Conservation (phyloP, 1,140 invertebrate genomes). For the Rhyzopertha dominica region DNA sequence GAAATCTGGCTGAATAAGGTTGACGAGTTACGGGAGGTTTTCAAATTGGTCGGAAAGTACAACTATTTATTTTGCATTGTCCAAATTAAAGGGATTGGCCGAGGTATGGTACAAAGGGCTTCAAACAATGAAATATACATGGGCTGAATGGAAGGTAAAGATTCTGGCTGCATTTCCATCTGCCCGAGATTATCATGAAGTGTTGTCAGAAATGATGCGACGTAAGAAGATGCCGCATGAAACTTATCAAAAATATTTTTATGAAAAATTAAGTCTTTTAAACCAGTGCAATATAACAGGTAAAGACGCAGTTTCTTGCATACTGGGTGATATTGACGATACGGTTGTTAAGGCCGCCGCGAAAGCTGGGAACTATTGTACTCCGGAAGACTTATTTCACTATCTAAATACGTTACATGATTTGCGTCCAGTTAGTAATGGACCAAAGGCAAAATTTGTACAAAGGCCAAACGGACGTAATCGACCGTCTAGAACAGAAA, state of each 20-base stretch:
- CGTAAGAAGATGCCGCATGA: conserved; percentile 22
- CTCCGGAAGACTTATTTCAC: neutral
- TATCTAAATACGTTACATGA: too few species aligned
- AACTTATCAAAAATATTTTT: conserved; percentile 30
- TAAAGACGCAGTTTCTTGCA: conserved; percentile 31
- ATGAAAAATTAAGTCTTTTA: conserved; percentile 30
- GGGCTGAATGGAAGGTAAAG: conserved; percentile 23
- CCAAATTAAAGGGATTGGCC: conserved; percentile 17
- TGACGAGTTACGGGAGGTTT: conserved; percentile 15
- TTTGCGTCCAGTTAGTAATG: too few species aligned
- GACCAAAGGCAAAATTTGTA: too few species aligned
- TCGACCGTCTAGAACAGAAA: too few species aligned
- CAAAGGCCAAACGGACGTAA: too few species aligned
- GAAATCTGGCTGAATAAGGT: too few species aligned
- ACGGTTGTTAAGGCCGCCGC: neutral
- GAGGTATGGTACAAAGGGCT: conserved; percentile 25
- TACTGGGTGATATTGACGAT: conserved; percentile 25
- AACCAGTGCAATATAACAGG: conserved; percentile 30
- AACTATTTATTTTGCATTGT: conserved; percentile 17
- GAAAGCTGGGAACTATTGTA: neutral
- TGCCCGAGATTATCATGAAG: conserved; percentile 30
- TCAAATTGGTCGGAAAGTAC: conserved; percentile 15
- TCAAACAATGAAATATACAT: conserved; percentile 17
- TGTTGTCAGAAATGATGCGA: conserved; percentile 31
- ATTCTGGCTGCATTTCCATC: conserved; percentile 24